A percentile compares a stretch with the other conserved stretches of the same genome.
Conservation (phyloP, 2,797 vertebrate species). For the Danio choprae region DNA sequence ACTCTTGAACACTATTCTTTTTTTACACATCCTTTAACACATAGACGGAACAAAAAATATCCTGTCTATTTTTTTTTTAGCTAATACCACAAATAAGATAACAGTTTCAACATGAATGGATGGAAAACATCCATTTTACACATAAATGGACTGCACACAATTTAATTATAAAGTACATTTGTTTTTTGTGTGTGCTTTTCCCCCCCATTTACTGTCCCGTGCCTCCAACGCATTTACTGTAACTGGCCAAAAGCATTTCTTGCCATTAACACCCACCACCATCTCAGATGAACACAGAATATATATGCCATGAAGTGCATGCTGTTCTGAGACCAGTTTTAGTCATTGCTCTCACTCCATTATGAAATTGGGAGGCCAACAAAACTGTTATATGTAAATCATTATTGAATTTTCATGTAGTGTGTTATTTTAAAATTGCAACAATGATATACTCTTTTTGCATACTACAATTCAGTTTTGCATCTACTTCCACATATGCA, state of each 20-base stretch:
- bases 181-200: slow-evolving; percentile 20
- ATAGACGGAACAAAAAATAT: not conserved
- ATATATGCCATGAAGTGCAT: slow-evolving; percentile 29
- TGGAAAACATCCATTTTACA: not conserved
- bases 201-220: slow-evolving; percentile 24
- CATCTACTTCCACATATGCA: slow-evolving; percentile 4
- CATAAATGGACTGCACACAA: not conserved
- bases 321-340: slow-evolving; percentile 21
- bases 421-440: too few species aligned
- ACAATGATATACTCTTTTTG: not conserved
- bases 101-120: not conserved
- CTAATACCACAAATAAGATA: not conserved
- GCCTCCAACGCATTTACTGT: slow-evolving; percentile 27
- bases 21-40: not conserved
- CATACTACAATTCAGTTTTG: slow-evolving; percentile 19
- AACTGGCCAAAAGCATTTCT: slow-evolving; percentile 36
- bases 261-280: slow-evolving; percentile 24
- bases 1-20: too few species aligned
- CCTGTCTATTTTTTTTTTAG: not conserved
- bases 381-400: too few species aligned
- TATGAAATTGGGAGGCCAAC: not conserved
- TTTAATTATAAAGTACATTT: not conserved
- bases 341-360: not conserved
- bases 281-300: not conserved
- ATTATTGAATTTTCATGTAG: too few species aligned